A percentile compares a stretch with the other conserved stretches of the same genome.
phyloP scores from a whole-genome alignment of 2,113 vertebrate species.

The Otocyon megalotis region DNA sequence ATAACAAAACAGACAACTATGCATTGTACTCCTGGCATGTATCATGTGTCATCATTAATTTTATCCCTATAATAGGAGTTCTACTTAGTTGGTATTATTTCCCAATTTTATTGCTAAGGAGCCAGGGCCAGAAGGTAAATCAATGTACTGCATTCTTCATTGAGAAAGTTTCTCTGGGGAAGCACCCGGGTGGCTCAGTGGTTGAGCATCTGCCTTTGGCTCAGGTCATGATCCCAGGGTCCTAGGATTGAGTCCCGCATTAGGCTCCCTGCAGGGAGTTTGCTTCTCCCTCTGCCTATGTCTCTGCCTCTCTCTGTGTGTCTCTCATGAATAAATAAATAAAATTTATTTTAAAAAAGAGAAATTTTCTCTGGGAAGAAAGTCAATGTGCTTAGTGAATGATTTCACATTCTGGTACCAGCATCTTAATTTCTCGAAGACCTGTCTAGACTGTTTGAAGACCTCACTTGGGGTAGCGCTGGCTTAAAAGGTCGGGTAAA shows the following conservation, averaged over 20 bases:
- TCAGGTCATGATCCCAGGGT: too few relatives aligned
- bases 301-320: too few relatives aligned
- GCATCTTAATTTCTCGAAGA: neutral
- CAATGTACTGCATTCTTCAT: neutral
- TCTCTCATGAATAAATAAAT: too few relatives aligned
- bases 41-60: neutral
- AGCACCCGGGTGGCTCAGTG: too few relatives aligned
- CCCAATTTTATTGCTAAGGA: neutral
- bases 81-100: neutral
- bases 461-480: neutral
- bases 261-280: too few relatives aligned
- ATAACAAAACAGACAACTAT: neutral
- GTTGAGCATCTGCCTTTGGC: too few relatives aligned
- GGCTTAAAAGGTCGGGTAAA: neutral
- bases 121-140: neutral
- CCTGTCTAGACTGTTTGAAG: neutral
- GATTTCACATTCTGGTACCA: neutral
- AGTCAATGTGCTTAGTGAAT: neutral
- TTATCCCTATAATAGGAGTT: neutral
- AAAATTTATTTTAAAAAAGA: neutral
- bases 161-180: neutral
- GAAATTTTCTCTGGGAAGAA: neutral
- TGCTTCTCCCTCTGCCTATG: too few relatives aligned
- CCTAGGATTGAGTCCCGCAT: too few relatives aligned
- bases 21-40: neutral